These are phyloP conservation scores for Mugil cephalus DNA, from an alignment of 2,113 vertebrate species.

Conservation along the genomic window DNA sequence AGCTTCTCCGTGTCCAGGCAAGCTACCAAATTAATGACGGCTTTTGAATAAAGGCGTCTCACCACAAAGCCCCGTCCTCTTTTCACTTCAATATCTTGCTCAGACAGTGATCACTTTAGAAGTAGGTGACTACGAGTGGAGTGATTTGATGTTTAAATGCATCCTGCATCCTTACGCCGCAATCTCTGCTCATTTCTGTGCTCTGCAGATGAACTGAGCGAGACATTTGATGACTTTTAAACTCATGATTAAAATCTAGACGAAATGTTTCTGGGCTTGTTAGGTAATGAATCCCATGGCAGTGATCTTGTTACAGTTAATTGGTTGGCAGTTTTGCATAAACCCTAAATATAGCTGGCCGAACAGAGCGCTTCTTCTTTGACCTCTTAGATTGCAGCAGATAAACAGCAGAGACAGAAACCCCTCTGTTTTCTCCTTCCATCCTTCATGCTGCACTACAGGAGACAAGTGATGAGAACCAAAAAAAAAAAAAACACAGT, in stretches of 20 bases:
- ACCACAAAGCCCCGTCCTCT: not conserved
- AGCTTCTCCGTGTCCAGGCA: conserved; percentile 2
- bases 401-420: conserved; percentile 9
- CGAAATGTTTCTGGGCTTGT: conserved; percentile 2
- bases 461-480: not conserved
- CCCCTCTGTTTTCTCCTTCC: not conserved
- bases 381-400: not conserved
- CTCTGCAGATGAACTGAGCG: not conserved
- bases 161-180: not conserved
- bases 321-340: conserved; percentile 1
- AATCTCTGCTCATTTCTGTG: not conserved
- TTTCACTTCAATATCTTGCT: conserved; percentile 19
- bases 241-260: not conserved
- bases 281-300: not conserved
- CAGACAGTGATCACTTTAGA: conserved; percentile 9
- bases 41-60: conserved; percentile 39
- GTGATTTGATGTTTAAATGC: not conserved
- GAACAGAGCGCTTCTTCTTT: conserved; percentile 4
- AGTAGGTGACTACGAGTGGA: not conserved
- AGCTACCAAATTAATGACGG: conserved; percentile 27
- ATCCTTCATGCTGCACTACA: not conserved
- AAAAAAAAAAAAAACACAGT: no score
- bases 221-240: not conserved
- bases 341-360: not conserved
- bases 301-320: not conserved